phyloP scores from a whole-genome alignment of 1,140 invertebrate species.

The Lepidurus apus region DNA sequence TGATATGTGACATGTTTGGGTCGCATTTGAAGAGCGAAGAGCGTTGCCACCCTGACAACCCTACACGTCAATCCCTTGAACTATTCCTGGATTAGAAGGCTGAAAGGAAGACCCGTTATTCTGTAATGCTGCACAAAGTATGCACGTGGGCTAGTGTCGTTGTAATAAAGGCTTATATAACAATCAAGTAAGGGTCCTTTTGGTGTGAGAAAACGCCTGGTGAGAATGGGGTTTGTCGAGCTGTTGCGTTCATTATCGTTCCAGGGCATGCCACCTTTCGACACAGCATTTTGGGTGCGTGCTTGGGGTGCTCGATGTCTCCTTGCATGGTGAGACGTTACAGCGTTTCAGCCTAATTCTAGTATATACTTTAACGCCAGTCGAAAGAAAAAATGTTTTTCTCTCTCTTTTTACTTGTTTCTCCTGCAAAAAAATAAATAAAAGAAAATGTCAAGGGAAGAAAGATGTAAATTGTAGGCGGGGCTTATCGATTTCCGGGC shows the following conservation, averaged over 20 bases:
- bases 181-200: no score
- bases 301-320: not conserved
- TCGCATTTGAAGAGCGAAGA: no score
- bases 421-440: not conserved
- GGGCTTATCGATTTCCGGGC: not conserved
- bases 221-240: not conserved
- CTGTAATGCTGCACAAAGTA: no score
- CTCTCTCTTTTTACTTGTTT: not conserved
- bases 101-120: no score
- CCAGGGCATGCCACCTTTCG: conserved; percentile 4
- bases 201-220: not conserved
- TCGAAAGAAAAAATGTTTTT: not conserved
- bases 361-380: not conserved
- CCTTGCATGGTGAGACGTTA: not conserved
- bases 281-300: not conserved
- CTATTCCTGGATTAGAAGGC: no score
- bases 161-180: no score
- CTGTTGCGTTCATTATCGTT: not conserved
- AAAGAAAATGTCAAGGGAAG: not conserved
- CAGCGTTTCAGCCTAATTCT: not conserved
- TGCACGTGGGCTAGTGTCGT: no score
- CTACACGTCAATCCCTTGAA: no score
- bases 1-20: no score
- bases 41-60: no score
- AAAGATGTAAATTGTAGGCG: not conserved